Conservation (phyloP, 2,113 vertebrate genomes). For the Raja brachyura region DNA sequence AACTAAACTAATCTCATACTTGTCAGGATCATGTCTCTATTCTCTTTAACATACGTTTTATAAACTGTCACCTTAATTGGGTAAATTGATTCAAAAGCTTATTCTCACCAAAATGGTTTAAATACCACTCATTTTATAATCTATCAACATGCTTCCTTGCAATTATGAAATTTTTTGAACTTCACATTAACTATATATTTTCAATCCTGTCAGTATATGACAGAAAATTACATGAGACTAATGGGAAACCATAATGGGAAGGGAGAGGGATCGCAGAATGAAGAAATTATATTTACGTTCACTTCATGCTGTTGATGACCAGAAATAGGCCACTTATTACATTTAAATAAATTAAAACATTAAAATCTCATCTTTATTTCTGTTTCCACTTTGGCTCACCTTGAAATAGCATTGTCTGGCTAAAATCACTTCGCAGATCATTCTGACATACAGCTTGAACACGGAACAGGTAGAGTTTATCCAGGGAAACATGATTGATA, state of each 20-base stretch:
- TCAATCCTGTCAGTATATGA: neutral
- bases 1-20: too few relatives aligned
- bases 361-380: neutral
- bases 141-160: neutral
- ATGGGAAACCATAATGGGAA: neutral
- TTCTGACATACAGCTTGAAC: slow-evolving; percentile 89
- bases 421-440: slow-evolving; percentile 96
- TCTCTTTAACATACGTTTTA: too few relatives aligned
- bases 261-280: neutral
- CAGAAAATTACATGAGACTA: neutral
- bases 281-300: neutral
- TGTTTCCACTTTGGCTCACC: slow-evolving; percentile 58
- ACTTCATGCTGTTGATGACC: neutral
- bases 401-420: slow-evolving; percentile 95
- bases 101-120: too few relatives aligned
- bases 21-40: too few relatives aligned
- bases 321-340: neutral
- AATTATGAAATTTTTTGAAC: neutral
- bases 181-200: neutral
- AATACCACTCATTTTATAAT: too few relatives aligned
- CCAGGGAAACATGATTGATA: slow-evolving; percentile 83
- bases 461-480: slow-evolving; percentile 90
- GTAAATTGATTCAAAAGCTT: too few relatives aligned
- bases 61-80: too few relatives aligned
- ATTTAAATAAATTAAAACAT: neutral